Evolutionary conservation across 2,113 vertebrate genomes (phyloP).

Genomic region (Chitala chitala): DNA sequence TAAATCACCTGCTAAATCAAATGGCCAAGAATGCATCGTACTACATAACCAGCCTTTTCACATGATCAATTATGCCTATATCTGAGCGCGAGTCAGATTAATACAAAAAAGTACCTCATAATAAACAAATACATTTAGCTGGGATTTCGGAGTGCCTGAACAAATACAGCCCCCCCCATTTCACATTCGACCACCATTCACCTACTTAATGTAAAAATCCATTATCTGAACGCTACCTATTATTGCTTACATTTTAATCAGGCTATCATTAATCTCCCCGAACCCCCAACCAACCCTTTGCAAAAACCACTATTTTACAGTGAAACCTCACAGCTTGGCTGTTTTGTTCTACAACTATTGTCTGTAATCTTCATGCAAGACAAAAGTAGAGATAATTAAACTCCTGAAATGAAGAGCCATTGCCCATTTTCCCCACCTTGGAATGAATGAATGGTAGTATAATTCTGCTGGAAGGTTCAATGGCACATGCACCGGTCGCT

Average conservation of each 20-base stretch:
- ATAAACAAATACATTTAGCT: constrained; percentile 12
- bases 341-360: not conserved
- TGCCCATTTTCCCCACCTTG: constrained; percentile 8
- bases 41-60: not conserved
- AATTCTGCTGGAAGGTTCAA: not conserved
- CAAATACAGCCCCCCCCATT: not conserved
- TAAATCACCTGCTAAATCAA: not conserved
- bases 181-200: constrained; percentile 16
- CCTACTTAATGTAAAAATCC: constrained; percentile 16
- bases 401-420: not conserved
- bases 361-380: constrained; percentile 13
- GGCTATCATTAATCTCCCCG: not conserved
- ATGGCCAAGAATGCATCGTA: not conserved
- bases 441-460: constrained; percentile 12
- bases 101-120: not conserved
- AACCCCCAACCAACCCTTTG: not conserved
- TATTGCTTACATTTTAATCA: constrained; percentile 16
- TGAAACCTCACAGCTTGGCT: not conserved
- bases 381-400: constrained; percentile 14
- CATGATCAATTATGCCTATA: not conserved
- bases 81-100: not conserved
- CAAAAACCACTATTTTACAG: constrained; percentile 1
- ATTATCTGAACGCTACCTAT: not conserved
- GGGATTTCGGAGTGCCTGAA: not conserved
- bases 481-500: not conserved